phyloP scores from a whole-genome alignment of 92 coral and sea anemone genomes.

The Actinostola sp. region DNA sequence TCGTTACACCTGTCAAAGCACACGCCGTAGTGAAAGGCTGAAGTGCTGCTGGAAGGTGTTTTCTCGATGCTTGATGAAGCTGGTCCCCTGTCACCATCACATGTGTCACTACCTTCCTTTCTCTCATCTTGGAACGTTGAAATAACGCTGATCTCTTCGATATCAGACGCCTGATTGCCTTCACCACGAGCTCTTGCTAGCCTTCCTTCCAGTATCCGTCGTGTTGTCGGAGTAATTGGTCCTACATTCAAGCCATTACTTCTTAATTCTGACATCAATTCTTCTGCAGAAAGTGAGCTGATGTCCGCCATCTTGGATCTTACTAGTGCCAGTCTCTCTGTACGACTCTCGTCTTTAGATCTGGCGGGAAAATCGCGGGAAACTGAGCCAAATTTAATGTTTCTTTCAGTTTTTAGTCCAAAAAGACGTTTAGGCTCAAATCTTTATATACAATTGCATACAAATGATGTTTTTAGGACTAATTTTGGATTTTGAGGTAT shows the following conservation, averaged over 20 bases:
- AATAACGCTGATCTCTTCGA: conserved; percentile 26
- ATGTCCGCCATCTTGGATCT: conserved; percentile 85
- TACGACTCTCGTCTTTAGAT: background rate
- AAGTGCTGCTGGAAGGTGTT: conserved; percentile 12
- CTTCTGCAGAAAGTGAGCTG: conserved; percentile 65
- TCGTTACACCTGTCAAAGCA: conserved; percentile 52
- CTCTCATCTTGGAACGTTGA: background rate
- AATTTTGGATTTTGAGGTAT: no score
- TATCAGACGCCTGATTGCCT: conserved; percentile 5
- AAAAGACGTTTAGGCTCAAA: background rate
- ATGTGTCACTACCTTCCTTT: no score
- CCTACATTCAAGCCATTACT: conserved; percentile 61
- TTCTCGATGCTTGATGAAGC: background rate
- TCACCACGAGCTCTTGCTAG: conserved; percentile 74
- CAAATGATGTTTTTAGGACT: no score
- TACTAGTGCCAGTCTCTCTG: background rate
- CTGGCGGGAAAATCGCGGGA: background rate
- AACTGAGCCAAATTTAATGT: background rate
- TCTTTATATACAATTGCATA: background rate
- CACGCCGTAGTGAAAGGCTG: conserved; percentile 81
- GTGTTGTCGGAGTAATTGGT: conserved; percentile 86
- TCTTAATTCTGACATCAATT: conserved; percentile 69
- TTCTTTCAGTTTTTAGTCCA: background rate
- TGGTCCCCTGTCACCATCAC: background rate
- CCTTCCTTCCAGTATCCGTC: conserved; percentile 74